These are phyloP conservation scores for Drosophila varians DNA, from an alignment of 1,140 invertebrate genomes.

Conservation along the genomic window DNA sequence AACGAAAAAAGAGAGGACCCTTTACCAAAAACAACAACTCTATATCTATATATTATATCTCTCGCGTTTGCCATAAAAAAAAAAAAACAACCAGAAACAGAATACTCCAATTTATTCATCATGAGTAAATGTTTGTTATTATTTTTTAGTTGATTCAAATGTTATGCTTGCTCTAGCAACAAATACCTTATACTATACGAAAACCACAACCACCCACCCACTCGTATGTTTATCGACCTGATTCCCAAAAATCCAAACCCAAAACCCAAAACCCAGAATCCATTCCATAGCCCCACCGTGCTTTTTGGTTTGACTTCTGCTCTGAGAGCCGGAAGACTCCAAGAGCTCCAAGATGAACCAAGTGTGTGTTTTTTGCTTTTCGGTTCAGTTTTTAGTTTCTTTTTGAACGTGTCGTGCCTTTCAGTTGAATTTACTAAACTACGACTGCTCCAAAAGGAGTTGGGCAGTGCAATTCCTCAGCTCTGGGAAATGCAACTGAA, in stretches of 20 bases:
- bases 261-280: slow-evolving; percentile 3
- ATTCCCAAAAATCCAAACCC: slow-evolving; percentile 2
- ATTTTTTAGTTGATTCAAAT: slow-evolving; percentile 46
- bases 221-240: slow-evolving; percentile 22
- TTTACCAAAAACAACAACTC: slow-evolving; percentile 61
- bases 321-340: slow-evolving; percentile 33
- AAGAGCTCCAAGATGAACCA: slow-evolving; percentile 53
- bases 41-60: slow-evolving; percentile 43
- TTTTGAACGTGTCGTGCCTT: slow-evolving; percentile 42
- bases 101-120: slow-evolving; percentile 55
- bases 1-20: slow-evolving; percentile 75
- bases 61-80: slow-evolving; percentile 51
- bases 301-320: slow-evolving; percentile 35
- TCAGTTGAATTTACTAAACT: slow-evolving; percentile 38
- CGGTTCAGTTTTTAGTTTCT: slow-evolving; percentile 28
- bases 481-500: slow-evolving; percentile 28
- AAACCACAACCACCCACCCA: slow-evolving; percentile 26
- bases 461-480: slow-evolving; percentile 41
- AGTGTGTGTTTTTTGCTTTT: slow-evolving; percentile 58
- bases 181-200: slow-evolving; percentile 50
- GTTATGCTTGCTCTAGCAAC: slow-evolving; percentile 72
- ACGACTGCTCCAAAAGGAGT: slow-evolving; percentile 27
- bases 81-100: slow-evolving; percentile 30
- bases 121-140: slow-evolving; percentile 51
- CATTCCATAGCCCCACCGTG: slow-evolving; percentile 7